Evolutionary conservation across 2,113 vertebrate genomes (phyloP).

Genomic region (Gnathonemus longibarbis): DNA sequence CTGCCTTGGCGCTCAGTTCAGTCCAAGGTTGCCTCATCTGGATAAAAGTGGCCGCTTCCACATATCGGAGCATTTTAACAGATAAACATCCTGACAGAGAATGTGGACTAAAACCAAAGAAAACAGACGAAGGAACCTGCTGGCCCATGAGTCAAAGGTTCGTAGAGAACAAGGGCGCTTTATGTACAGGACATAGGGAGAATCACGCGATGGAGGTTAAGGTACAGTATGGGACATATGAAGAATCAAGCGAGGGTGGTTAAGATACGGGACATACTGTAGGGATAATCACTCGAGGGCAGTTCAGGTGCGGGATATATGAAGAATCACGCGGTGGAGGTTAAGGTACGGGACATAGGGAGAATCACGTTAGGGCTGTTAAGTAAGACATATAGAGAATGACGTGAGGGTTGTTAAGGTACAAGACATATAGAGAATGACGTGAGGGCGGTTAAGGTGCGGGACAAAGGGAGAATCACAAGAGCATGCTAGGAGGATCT

Average conservation of each 20-base stretch:
- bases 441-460: neutral
- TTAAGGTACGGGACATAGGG: neutral
- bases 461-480: neutral
- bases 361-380: neutral
- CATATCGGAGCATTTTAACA: neutral
- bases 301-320: neutral
- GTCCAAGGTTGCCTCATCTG: neutral
- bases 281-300: neutral
- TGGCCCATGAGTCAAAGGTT: neutral
- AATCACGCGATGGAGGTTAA: neutral
- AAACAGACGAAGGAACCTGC: neutral
- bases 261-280: neutral
- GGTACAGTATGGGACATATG: neutral
- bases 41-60: neutral
- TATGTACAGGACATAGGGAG: neutral
- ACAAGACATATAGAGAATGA: neutral
- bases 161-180: neutral
- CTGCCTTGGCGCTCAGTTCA: neutral
- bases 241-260: neutral
- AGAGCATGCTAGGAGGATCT: neutral
- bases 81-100: slow-evolving; percentile 14
- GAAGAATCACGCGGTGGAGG: neutral
- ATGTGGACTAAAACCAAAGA: slow-evolving; percentile 6
- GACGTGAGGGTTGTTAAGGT: neutral
- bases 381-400: neutral